Percentiles rank a stretch among this genome's conserved stretches.
Conservation (phyloP, 2,113 vertebrate genomes). For the Dromas ardeola region DNA sequence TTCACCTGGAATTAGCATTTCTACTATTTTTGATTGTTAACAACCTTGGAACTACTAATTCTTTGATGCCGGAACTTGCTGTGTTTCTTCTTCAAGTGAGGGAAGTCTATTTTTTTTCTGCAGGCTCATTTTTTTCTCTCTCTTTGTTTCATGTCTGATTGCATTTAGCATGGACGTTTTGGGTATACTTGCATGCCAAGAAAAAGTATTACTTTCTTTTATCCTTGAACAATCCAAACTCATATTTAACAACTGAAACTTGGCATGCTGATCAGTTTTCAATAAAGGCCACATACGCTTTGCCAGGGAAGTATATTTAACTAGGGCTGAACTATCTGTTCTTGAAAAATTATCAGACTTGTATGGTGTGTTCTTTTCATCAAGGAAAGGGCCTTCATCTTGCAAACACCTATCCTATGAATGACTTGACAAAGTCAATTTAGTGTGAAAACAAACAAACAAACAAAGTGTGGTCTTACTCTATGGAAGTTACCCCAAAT, state of each 20-base stretch:
- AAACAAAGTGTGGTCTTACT: background rate
- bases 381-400: background rate
- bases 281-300: background rate
- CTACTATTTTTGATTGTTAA: background rate
- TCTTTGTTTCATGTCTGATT: conserved; percentile 18
- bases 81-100: background rate
- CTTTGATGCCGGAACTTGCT: background rate
- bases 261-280: background rate
- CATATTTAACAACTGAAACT: conserved; percentile 15
- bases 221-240: background rate
- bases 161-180: conserved; percentile 50
- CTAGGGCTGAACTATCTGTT: background rate
- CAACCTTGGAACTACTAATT: background rate
- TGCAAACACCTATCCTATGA: background rate
- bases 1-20: background rate
- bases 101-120: background rate
- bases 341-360: background rate
- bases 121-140: background rate
- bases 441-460: background rate
- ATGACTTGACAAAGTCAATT: background rate
- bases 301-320: background rate
- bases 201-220: conserved; percentile 12
- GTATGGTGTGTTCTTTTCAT: background rate
- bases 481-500: background rate
- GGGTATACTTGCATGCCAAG: background rate